These are phyloP conservation scores for Drosophila pectinifera DNA, from an alignment of 1,140 invertebrate species.

Conservation along the genomic window DNA sequence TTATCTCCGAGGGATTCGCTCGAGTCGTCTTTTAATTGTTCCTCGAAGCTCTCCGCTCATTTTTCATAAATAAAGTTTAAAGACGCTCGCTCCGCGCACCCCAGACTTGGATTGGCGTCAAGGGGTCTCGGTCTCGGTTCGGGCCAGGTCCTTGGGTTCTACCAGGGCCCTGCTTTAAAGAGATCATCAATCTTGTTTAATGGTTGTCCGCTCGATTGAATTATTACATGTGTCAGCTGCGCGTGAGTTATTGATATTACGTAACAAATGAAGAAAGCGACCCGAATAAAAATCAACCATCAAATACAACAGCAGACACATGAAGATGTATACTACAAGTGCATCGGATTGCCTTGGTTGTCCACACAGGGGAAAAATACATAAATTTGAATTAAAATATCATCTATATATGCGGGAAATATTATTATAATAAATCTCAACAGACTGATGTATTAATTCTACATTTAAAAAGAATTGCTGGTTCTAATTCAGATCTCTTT, in stretches of 20 bases:
- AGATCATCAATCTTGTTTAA: constrained; percentile 85
- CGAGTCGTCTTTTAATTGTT: constrained; percentile 66
- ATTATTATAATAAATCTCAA: too few relatives aligned
- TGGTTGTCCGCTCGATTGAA: constrained; percentile 85
- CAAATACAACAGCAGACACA: constrained; percentile 44
- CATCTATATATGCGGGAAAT: not conserved
- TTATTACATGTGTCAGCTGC: constrained; percentile 85
- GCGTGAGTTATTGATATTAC: constrained; percentile 82
- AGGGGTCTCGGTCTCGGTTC: constrained; percentile 46
- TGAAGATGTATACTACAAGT: constrained; percentile 11
- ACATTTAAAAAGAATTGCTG: too few relatives aligned
- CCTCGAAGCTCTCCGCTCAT: constrained; percentile 44
- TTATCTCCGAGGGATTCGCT: constrained; percentile 23
- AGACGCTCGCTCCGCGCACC: constrained; percentile 15
- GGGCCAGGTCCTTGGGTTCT: constrained; percentile 21
- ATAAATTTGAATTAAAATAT: not conserved
- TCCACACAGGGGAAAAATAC: not conserved
- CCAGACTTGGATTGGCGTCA: constrained; percentile 51
- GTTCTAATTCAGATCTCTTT: too few relatives aligned
- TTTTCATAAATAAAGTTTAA: constrained; percentile 76
- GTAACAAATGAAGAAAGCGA: constrained; percentile 79
- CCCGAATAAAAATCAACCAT: constrained; percentile 75
- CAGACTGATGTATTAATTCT: too few relatives aligned
- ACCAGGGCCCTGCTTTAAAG: constrained; percentile 63
- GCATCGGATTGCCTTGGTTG: not conserved